Percentiles rank a stretch among this genome's conserved stretches.
Conservation (phyloP, 2,113 vertebrate genomes). For the Chauna torquata region DNA sequence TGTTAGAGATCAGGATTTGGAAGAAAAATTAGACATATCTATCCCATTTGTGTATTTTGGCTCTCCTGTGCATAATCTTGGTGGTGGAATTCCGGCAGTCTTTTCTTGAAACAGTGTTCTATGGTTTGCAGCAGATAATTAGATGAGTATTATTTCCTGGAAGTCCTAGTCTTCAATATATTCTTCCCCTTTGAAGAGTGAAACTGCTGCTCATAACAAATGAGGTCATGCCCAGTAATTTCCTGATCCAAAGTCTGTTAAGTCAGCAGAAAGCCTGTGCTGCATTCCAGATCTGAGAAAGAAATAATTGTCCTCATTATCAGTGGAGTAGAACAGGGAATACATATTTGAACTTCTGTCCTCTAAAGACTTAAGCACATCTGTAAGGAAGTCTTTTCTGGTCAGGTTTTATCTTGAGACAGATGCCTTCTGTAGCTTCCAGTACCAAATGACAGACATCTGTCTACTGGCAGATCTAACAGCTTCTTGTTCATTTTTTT, state of each 20-base stretch:
- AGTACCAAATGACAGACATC: background rate
- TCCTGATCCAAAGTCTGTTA: slow-evolving; percentile 34
- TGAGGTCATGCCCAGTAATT: slow-evolving; percentile 54
- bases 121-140: slow-evolving; percentile 9
- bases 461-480: background rate
- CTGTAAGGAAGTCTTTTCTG: background rate
- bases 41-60: background rate
- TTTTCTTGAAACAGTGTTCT: background rate
- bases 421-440: background rate
- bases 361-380: background rate
- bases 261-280: slow-evolving; percentile 37
- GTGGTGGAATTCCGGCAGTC: background rate
- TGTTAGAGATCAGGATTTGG: background rate
- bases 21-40: background rate
- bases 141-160: slow-evolving; percentile 29
- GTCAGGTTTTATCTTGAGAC: background rate
- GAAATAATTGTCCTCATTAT: slow-evolving; percentile 40
- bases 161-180: slow-evolving; percentile 1
- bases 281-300: background rate
- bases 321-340: background rate
- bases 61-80: background rate
- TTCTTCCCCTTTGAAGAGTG: slow-evolving; percentile 41
- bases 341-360: background rate
- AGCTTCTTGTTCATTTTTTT: background rate
- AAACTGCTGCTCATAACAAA: slow-evolving; percentile 20